phyloP scores from a whole-genome alignment of 2,888 invertebrate species.

The Dascillus cervinus region DNA sequence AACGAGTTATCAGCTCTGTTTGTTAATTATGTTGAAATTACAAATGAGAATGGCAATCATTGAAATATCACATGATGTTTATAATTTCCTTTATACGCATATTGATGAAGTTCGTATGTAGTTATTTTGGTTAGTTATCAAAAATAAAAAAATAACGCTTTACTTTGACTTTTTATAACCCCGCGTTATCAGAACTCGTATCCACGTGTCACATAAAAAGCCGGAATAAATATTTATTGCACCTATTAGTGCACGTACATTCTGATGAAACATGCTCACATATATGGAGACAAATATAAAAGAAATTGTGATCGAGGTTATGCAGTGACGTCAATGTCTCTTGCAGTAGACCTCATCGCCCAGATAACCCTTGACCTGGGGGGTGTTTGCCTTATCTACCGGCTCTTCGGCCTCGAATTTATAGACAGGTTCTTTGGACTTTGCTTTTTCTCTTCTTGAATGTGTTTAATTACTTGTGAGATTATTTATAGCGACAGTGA shows the following conservation, averaged over 20 bases:
- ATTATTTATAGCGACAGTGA: conserved; percentile 18
- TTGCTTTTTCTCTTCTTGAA: conserved; percentile 14
- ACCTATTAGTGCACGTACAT: too few relatives aligned
- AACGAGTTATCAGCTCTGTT: conserved; percentile 10
- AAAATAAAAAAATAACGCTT: too few relatives aligned
- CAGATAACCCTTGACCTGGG: conserved; percentile 22
- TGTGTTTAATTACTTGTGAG: conserved; percentile 15
- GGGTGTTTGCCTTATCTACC: conserved; percentile 19
- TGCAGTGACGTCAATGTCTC: conserved; percentile 22
- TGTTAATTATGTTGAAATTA: conserved; percentile 15
- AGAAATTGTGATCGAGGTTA: conserved; percentile 20
- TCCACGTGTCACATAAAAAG: too few relatives aligned
- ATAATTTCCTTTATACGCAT: conserved; percentile 12
- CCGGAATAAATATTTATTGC: too few relatives aligned
- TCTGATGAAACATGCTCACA: too few relatives aligned
- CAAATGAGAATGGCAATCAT: conserved; percentile 9
- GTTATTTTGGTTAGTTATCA: too few relatives aligned
- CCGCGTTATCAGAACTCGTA: too few relatives aligned
- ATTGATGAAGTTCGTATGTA: too few relatives aligned
- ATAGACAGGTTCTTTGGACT: conserved; percentile 20
- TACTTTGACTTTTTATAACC: too few relatives aligned
- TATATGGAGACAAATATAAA: too few relatives aligned
- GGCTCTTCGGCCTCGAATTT: conserved; percentile 18
- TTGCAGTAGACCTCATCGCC: conserved; percentile 19
- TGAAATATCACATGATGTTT: conserved; percentile 14